A percentile compares a stretch with the other conserved stretches of the same genome.
Evolutionary conservation across 2,888 invertebrate genomes (phyloP).

Genomic region (Scrobipalpa costella): DNA sequence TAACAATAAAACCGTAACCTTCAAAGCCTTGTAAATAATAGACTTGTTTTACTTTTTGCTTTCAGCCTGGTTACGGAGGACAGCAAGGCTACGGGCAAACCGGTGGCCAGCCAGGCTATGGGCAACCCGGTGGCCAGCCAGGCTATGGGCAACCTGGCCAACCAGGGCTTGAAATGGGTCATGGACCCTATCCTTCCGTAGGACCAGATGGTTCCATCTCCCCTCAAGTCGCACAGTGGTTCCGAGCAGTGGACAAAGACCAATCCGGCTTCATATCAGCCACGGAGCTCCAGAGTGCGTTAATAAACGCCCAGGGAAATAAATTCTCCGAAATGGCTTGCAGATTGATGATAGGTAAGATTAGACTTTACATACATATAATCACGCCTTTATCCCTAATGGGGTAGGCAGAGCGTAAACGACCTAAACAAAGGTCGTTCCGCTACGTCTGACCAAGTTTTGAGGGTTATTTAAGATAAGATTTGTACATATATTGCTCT

Average conservation of each 20-base stretch:
- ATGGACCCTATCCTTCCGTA: constrained; percentile 73
- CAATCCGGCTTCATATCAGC: constrained; percentile 91
- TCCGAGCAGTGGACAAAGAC: constrained; percentile 90
- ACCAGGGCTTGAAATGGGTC: constrained; percentile 65
- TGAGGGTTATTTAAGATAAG: too few relatives aligned
- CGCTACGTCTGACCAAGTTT: too few relatives aligned
- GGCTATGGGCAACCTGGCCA: constrained; percentile 40
- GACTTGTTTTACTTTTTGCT: neutral
- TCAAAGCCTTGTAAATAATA: neutral
- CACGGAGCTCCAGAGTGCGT: constrained; percentile 87
- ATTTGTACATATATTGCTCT: too few relatives aligned
- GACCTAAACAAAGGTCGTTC: too few relatives aligned
- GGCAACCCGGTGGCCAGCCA: constrained; percentile 32
- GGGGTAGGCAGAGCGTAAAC: too few relatives aligned
- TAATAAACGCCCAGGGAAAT: constrained; percentile 92
- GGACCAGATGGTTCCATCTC: constrained; percentile 78
- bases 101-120: constrained; percentile 36
- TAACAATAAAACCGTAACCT: too few relatives aligned
- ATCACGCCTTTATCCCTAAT: neutral
- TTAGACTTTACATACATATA: neutral
- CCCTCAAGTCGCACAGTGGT: constrained; percentile 92
- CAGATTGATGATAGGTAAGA: constrained; percentile 90
- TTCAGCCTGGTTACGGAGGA: constrained; percentile 42
- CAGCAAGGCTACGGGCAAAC: constrained; percentile 40
- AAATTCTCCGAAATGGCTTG: constrained; percentile 92